Base-by-base conservation (phyloP, 2,113 vertebrate species). In the Vimba vimba region DNA sequence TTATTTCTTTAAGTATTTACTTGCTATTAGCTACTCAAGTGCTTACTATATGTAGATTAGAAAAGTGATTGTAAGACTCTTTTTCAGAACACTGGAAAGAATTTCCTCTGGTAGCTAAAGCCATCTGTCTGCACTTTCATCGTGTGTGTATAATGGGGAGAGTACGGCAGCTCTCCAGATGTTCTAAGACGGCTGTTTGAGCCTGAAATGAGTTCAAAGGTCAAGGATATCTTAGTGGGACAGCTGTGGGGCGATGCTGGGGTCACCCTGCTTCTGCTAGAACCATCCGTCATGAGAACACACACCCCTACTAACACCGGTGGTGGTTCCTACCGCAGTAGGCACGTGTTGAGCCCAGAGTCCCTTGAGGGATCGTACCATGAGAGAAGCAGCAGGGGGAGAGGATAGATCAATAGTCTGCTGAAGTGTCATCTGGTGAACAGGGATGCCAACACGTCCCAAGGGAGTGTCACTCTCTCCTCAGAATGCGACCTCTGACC, bases 351-450 rank as follows among this genome's bases (percentile, higher is more conserved):
- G 84, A 60, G 25, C 43, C 39, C 55, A 66, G 11, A 74, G 36
- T 79, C 64, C 62, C 75, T 73, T 21, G 79, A 82, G 76, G 45
- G 85, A 82, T 75, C 21, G 39, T 82, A 60, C 57, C 66, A 76
- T 36, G 80, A 82, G 68, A 45, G 76, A 79, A 69, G 55, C 39
- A 79, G 84, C 47, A 79, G 64, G 77, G 66, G 76, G 5, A 60
- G 2, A 78, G 15, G 10, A 27, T 13, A 92, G 92, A 94, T 95
- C 94, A 94, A 94, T 94, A 93, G 83, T 86, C 85, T 82, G 89
- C 91, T 93, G 89, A 92, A 89, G 93, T 93, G 94, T 95, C 94
- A 94, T 94, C 94, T 95, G 94, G 91, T 93, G 91, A 92, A 92
- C 93, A 92, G 92, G 89, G 89, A 90, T 92, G 92, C 92, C 93